A percentile compares a stretch with the other conserved stretches of the same genome.
Evolutionary conservation across 2,113 vertebrate species (phyloP).

Genomic region (Balaeniceps rex): DNA sequence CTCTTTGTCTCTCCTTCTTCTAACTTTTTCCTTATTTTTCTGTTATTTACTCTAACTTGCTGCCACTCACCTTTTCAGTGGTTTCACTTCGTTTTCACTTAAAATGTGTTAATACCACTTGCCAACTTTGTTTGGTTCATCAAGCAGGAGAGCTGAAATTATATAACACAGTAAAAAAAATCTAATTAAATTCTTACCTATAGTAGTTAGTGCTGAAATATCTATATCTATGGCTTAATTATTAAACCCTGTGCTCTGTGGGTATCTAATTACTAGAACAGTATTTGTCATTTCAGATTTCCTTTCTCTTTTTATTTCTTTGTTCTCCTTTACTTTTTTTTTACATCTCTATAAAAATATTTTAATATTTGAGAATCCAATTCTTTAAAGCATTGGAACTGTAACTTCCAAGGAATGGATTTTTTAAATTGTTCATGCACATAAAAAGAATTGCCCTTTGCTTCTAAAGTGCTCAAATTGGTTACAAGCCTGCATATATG

Average conservation of each 20-base stretch:
- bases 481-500: not conserved
- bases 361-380: not conserved
- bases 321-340: not conserved
- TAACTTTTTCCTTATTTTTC: not conserved
- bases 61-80: not conserved
- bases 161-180: not conserved
- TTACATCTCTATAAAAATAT: not conserved
- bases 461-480: not conserved
- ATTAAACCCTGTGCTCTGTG: not conserved
- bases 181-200: not conserved
- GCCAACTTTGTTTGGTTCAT: not conserved
- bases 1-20: not conserved
- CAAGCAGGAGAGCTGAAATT: not conserved
- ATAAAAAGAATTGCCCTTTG: not conserved
- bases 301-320: not conserved
- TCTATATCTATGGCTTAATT: not conserved
- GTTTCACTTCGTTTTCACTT: not conserved
- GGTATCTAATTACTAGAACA: not conserved
- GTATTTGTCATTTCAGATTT: not conserved
- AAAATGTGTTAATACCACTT: not conserved
- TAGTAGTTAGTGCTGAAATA: not conserved
- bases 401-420: not conserved
- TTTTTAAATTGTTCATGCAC: not conserved
- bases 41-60: not conserved
- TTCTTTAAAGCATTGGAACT: not conserved